Evolutionary conservation across 30 jellyfish, hydroid and myxozoan species (phyloP).

Genomic region (Sanderia malayensis): DNA sequence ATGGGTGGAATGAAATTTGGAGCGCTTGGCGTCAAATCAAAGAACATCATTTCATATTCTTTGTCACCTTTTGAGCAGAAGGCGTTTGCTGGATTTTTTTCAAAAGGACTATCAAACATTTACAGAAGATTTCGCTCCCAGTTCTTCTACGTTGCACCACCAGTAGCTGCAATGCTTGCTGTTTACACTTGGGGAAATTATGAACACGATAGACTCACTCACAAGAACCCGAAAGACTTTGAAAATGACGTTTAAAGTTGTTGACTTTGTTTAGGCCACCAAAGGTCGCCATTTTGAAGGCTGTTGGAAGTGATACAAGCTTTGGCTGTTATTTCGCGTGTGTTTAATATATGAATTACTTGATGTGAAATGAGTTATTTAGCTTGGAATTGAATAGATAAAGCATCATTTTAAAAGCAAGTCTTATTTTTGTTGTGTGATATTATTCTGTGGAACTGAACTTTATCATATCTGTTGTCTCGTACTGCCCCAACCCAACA

Average conservation of each 20-base stretch:
- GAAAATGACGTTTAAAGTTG: slow-evolving; percentile 74
- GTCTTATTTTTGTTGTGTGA: too few relatives aligned
- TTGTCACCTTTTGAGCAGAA: slow-evolving; percentile 97
- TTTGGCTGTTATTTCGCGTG: too few relatives aligned
- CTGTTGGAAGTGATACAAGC: too few relatives aligned
- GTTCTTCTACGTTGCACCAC: slow-evolving; percentile 85
- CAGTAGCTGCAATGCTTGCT: slow-evolving; percentile 52
- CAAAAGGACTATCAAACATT: slow-evolving; percentile 77
- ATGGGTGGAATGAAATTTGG: slow-evolving; percentile 92
- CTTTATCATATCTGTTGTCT: too few relatives aligned
- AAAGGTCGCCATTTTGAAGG: too few relatives aligned
- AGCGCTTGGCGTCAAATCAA: slow-evolving; percentile 68
- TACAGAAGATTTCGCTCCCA: slow-evolving; percentile 86
- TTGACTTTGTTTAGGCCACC: too few relatives aligned
- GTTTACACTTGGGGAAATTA: slow-evolving; percentile 66
- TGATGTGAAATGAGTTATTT: too few relatives aligned
- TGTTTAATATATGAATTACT: too few relatives aligned
- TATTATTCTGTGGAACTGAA: too few relatives aligned
- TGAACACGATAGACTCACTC: slow-evolving; percentile 52
- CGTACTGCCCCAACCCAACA: too few relatives aligned
- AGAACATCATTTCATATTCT: slow-evolving; percentile 81
- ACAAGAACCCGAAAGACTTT: slow-evolving; percentile 88
- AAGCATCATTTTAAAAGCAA: too few relatives aligned
- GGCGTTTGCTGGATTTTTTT: slow-evolving; percentile 96
- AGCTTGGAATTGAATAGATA: too few relatives aligned